phyloP scores from a whole-genome alignment of 2,888 invertebrate species.

The Alsophila aescularia region DNA sequence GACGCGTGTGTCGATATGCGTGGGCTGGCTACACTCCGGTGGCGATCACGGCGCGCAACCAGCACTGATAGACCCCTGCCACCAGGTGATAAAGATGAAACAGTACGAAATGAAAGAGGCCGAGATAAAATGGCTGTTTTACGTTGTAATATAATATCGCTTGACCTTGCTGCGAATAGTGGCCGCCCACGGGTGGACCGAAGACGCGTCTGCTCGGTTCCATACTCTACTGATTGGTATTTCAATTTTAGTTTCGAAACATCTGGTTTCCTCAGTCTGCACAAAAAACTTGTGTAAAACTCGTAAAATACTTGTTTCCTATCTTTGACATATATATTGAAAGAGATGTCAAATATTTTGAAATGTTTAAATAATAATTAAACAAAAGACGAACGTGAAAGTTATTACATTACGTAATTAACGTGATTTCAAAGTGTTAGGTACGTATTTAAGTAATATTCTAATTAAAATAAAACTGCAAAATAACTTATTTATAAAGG shows the following conservation, averaged over 20 bases:
- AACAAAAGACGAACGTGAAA: no score
- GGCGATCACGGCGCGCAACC: conserved; percentile 55
- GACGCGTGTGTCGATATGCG: conserved; percentile 67
- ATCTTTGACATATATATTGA: conserved; percentile 17
- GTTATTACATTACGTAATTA: no score
- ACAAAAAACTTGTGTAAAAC: no score
- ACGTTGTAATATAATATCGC: conserved; percentile 79
- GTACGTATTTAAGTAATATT: no score
- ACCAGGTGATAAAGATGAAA: conserved; percentile 31
- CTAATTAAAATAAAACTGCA: no score
- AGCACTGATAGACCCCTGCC: conserved; percentile 49
- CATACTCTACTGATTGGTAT: conserved; percentile 44
- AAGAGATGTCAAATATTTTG: not conserved
- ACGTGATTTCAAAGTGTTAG: no score
- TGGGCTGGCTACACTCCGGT: conserved; percentile 61
- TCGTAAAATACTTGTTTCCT: conserved; percentile 3
- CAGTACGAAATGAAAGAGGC: conserved; percentile 37
- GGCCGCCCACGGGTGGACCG: conserved; percentile 69
- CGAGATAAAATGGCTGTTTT: conserved; percentile 49
- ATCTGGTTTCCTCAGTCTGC: conserved; percentile 5
- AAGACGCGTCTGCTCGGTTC: conserved; percentile 52
- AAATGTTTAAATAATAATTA: not conserved
- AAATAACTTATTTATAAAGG: no score
- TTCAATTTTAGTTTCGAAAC: conserved; percentile 38
- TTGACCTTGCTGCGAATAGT: conserved; percentile 82